Base-by-base conservation (phyloP, 2,797 vertebrate genomes). In the Dendrocincla tyrannina region DNA sequence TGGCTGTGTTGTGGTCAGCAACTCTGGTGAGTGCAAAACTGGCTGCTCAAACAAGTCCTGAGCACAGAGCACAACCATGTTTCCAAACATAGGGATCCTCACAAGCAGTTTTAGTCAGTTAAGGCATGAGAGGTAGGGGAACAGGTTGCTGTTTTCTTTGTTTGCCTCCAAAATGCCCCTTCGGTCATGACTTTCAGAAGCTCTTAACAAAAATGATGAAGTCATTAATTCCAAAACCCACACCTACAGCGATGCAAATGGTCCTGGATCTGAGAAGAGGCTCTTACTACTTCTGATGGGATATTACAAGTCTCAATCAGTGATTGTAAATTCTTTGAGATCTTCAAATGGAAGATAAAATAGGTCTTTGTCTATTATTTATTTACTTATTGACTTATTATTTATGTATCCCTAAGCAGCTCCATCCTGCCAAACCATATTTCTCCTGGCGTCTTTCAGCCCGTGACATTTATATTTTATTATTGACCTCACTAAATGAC, bases 321-420 rank as follows among this genome's bases (percentile, higher is more conserved):
- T 50, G 89, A 78, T 0, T 87, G 91, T 84, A 95, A 96, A 93
- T 96, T 94, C 83, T 90, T 90, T 94, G 93, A 90, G 85, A 69
- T 91, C 88, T 74, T 95, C 91, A 95, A 73, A 93, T 93, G 95
- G 91, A 95, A 95, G 94, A 95, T 63, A 95, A 93, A 96, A 87
- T 63, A 88, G 89, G 88, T 93, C 85, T 88, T 91, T 90, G 95
- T 95, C 93, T 95, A 96, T 96, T 96, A 96, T 96, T 97, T 97
- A 96, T 96, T 96, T 96, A 93, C 83, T 96, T 96, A 96, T 95
- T 88, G 94, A 95, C 94, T 96, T 84, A 92, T 93, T 96, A 96
- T 96, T 97, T 89, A 96, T 97, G 96, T 91, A 95, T 95, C 90
- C 88, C 91, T 95, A 94, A 94, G 97, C 95, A 97, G 94, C 92